Evolutionary conservation across 2,113 vertebrate genomes (phyloP).

Genomic region (Capreolus pygargus): DNA sequence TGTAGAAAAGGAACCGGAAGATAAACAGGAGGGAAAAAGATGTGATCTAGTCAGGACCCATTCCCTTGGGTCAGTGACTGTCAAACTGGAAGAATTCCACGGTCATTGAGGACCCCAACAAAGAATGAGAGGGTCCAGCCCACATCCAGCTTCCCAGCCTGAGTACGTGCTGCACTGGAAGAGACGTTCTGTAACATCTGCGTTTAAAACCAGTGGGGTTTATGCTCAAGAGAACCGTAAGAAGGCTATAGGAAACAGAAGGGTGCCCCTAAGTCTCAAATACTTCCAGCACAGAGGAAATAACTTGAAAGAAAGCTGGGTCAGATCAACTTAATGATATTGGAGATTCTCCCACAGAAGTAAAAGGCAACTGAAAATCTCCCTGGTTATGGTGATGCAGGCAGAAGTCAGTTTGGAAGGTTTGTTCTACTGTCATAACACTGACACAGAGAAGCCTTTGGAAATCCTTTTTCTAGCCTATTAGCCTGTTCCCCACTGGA

Average conservation of each 20-base stretch:
- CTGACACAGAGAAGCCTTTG: neutral
- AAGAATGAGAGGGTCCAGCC: neutral
- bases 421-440: neutral
- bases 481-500: neutral
- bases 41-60: neutral
- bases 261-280: neutral
- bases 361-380: neutral
- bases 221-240: neutral
- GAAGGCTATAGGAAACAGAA: neutral
- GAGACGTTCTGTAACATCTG: neutral
- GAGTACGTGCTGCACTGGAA: neutral
- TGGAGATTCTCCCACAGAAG: neutral
- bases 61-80: neutral
- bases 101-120: neutral
- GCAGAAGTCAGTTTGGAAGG: neutral
- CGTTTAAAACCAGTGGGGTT: neutral
- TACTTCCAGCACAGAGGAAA: neutral
- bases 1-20: neutral
- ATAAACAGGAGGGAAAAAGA: neutral
- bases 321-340: neutral
- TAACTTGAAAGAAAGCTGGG: neutral
- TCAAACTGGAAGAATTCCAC: neutral
- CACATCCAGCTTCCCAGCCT: neutral
- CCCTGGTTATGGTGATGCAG: neutral
- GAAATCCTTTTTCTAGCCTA: neutral